Evolutionary conservation across 2,113 vertebrate genomes (phyloP).

Genomic region (Sinocyclocheilus rhinocerous): DNA sequence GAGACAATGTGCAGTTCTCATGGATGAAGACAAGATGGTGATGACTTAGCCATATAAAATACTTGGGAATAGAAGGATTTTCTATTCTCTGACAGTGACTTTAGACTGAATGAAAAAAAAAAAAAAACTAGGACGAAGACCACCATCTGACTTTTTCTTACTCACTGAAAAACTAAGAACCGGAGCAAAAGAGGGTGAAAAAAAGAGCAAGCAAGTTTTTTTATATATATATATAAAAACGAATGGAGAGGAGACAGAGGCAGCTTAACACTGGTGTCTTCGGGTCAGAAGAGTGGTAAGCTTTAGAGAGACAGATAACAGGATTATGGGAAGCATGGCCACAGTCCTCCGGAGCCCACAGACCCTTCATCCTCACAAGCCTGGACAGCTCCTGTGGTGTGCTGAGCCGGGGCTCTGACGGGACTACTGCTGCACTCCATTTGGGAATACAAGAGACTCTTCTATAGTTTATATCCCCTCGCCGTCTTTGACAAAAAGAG

Average conservation of each 20-base stretch:
- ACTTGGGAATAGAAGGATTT: not conserved
- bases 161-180: not conserved
- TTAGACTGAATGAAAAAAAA: not conserved
- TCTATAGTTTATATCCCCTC: constrained; percentile 75
- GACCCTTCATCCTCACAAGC: constrained; percentile 60
- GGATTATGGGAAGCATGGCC: constrained; percentile 78
- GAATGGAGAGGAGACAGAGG: constrained; percentile 62
- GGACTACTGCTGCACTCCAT: constrained; percentile 69
- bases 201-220: not conserved
- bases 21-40: not conserved
- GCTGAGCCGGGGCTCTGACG: constrained; percentile 68
- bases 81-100: not conserved
- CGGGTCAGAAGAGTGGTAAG: constrained; percentile 77
- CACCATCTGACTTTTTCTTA: constrained; percentile 3
- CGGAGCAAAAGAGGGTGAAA: not conserved
- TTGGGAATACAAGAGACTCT: constrained; percentile 73
- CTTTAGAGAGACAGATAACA: constrained; percentile 80
- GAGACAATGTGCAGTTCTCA: constrained; percentile 52
- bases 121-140: not conserved
- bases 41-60: not conserved
- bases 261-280: constrained; percentile 79
- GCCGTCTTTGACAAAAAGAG: constrained; percentile 78
- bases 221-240: not conserved
- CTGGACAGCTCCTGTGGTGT: constrained; percentile 49
- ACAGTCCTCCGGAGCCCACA: constrained; percentile 67